Percentiles rank a stretch among this genome's conserved stretches.
Evolutionary conservation across 2,113 vertebrate species (phyloP).

Genomic region (Puffinus mauretanicus): DNA sequence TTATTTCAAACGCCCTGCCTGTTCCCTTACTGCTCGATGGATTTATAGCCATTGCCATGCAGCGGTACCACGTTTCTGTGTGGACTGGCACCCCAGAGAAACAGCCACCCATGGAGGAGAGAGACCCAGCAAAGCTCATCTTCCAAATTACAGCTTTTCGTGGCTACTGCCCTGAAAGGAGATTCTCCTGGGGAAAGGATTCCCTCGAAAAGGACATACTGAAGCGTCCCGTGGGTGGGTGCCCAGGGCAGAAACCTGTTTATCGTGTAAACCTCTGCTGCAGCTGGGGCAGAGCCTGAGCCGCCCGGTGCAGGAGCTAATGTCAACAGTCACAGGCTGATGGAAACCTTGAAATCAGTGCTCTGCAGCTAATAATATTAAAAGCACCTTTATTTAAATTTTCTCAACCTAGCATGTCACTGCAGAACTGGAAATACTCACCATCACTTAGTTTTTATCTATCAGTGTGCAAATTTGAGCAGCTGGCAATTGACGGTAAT

Average conservation of each 20-base stretch:
- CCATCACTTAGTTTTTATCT: neutral
- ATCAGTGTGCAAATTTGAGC: neutral
- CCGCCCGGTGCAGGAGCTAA: rapidly evolving
- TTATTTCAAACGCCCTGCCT: neutral
- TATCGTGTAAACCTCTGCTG: neutral
- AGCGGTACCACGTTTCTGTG: rapidly evolving
- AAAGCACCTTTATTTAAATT: neutral
- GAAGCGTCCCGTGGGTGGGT: neutral
- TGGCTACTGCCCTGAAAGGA: too few species aligned
- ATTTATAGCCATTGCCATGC: rapidly evolving
- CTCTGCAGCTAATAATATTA: neutral
- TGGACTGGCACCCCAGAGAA: neutral
- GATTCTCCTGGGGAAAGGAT: neutral
- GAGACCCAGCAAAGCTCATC: neutral
- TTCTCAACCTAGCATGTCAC: neutral
- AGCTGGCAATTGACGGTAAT: neutral
- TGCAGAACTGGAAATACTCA: neutral
- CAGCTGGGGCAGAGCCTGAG: neutral
- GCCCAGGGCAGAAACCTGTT: neutral
- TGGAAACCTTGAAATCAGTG: neutral
- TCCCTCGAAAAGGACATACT: neutral
- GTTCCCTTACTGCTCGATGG: neutral
- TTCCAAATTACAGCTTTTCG: neutral
- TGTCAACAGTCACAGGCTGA: neutral
- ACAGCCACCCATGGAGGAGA: rapidly evolving